Base-by-base conservation (phyloP, 2,888 invertebrate genomes). In the Oscheius sp. region DNA sequence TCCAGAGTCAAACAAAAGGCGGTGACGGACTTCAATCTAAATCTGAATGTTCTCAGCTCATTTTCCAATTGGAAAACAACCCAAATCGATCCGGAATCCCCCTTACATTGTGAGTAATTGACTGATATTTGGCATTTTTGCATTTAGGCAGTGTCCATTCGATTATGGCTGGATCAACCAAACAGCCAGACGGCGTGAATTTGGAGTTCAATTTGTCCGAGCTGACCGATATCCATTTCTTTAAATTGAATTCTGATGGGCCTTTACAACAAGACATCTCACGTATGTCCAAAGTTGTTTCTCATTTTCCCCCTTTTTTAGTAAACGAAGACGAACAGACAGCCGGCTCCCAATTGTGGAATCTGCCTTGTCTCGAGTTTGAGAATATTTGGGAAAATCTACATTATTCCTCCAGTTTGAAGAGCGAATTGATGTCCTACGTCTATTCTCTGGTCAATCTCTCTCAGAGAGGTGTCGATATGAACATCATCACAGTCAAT, bases 351-450 rank as follows among this genome's bases (percentile, higher is more conserved):
- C 78, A 74, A 48, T 71, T 94, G 81, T 93, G 93, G 91, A 89
- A 93, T 65, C 89, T 95, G 69, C 97, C 97, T 0, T 90, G 92
- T 10, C 86, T 88, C 55, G 92, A 93, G 82, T 92, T 94, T 83
- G 90, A 92, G 80, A 93, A 92, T 1, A 87, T 95, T 2, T 98
- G 96, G 96, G 95, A 96, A 83, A 93, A 91, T 86, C 90, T 98
- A 6, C 90, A 93, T 73, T 94, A 91, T 87, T 92, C 93, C 78
- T 88, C 89, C 8, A 89, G 91, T 72, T 89, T 94, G 31, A 94
- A 94, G 87, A 90, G 91, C 78, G 90, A 92, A 92, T 87, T 93
- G 34, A 87, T 97, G 61, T 91, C 92, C 72, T 96, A 93, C 88
- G 92, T 93, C 0, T 90, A 92, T 82, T 93, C 95, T 0, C 92